Evolutionary conservation across 1,140 invertebrate genomes (phyloP).

Genomic region (Agraylea sexmaculata): DNA sequence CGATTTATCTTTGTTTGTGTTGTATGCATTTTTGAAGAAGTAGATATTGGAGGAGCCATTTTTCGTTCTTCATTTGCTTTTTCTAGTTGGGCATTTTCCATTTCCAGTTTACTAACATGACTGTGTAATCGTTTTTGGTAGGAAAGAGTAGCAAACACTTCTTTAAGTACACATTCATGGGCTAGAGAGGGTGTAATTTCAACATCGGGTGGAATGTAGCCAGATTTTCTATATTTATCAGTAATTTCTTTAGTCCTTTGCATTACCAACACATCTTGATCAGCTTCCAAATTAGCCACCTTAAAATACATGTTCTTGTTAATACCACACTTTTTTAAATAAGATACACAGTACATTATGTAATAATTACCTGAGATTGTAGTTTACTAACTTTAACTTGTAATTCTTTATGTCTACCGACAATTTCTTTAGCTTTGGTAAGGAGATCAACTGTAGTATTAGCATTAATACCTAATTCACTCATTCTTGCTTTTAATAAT

Average conservation of each 20-base stretch:
- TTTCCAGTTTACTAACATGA: slow-evolving; percentile 62
- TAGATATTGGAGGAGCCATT: slow-evolving; percentile 39
- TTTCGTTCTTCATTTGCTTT: slow-evolving; percentile 52
- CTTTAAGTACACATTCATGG: slow-evolving; percentile 69
- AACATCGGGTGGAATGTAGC: slow-evolving; percentile 36
- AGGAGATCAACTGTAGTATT: slow-evolving; percentile 74
- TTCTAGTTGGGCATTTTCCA: slow-evolving; percentile 62
- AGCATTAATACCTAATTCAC: slow-evolving; percentile 77
- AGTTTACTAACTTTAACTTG: slow-evolving; percentile 75
- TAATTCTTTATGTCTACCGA: slow-evolving; percentile 79
- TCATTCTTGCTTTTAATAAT: slow-evolving; percentile 78
- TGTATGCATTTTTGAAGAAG: slow-evolving; percentile 35
- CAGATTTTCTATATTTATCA: slow-evolving; percentile 48
- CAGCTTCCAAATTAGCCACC: slow-evolving; percentile 49
- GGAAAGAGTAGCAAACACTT: slow-evolving; percentile 69
- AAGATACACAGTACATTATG: slow-evolving; percentile 9
- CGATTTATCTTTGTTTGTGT: slow-evolving; percentile 39
- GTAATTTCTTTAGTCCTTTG: slow-evolving; percentile 56
- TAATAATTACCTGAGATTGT: slow-evolving; percentile 59
- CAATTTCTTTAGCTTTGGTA: slow-evolving; percentile 85
- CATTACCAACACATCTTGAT: slow-evolving; percentile 55
- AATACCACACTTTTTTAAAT: slow-evolving; percentile 7
- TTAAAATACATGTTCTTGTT: slow-evolving; percentile 20
- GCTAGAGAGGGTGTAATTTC: slow-evolving; percentile 53
- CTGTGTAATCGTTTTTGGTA: slow-evolving; percentile 70